phyloP scores from a whole-genome alignment of 1,140 invertebrate species.

The Tetramorium parvispinum region DNA sequence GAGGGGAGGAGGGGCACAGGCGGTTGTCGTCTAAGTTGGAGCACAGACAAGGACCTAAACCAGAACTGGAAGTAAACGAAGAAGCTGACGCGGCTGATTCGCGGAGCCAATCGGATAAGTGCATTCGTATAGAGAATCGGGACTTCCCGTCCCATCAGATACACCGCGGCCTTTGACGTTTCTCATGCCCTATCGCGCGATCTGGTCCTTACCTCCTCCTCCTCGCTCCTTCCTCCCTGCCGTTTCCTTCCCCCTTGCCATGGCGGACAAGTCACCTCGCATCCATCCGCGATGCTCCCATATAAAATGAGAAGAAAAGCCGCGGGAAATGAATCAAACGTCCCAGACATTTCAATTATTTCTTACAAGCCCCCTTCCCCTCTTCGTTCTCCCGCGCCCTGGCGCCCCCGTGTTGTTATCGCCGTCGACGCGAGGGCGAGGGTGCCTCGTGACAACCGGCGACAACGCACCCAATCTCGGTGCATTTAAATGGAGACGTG shows the following conservation, averaged over 20 bases:
- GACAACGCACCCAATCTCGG: conserved; percentile 44
- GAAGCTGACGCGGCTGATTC: conserved; percentile 83
- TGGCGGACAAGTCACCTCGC: conserved; percentile 47
- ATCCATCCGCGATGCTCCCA: conserved; percentile 69
- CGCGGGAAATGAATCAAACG: conserved; percentile 82
- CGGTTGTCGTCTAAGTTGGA: conserved; percentile 25
- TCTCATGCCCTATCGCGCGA: conserved; percentile 84
- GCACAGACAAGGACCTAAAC: conserved; percentile 19
- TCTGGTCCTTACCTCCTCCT: conserved; percentile 69
- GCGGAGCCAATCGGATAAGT: conserved; percentile 85
- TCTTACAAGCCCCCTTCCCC: conserved; percentile 62
- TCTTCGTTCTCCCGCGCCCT: conserved; percentile 1
- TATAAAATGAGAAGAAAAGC: conserved; percentile 80
- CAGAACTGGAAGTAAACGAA: conserved; percentile 56
- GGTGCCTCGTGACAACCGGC: conserved; percentile 25
- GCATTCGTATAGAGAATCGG: conserved; percentile 82
- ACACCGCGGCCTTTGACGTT: conserved; percentile 82
- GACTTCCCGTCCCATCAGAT: conserved; percentile 84
- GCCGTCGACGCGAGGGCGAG: conserved; percentile 25
- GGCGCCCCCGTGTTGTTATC: conserved; percentile 30
- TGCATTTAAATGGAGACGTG: conserved; percentile 59
- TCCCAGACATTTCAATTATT: conserved; percentile 82
- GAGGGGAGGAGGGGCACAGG: conserved; percentile 29
- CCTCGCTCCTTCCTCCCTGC: neutral
- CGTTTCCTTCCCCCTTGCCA: conserved; percentile 10